Conservation (phyloP, 2,113 vertebrate genomes). For the Gymnorhina tibicen region DNA sequence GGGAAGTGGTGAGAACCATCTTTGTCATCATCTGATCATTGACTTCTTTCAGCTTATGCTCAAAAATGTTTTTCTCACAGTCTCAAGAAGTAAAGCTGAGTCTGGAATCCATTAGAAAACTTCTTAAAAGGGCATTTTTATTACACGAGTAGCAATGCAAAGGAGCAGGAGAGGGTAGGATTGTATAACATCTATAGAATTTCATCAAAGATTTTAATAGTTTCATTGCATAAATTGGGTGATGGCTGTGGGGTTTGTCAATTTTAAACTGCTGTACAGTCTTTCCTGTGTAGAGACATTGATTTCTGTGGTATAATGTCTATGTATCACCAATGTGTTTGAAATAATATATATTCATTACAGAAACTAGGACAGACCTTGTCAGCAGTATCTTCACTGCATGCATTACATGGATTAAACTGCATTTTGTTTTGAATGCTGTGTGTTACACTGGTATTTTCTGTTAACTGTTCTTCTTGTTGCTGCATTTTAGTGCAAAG, state of each 20-base stretch:
- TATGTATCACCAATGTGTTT: neutral
- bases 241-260: neutral
- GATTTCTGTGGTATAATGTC: neutral
- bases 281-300: neutral
- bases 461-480: conserved; percentile 3
- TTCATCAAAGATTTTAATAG: neutral
- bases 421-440: neutral
- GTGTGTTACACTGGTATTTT: neutral
- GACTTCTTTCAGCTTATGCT: neutral
- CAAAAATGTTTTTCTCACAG: neutral
- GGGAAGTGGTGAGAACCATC: neutral
- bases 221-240: neutral
- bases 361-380: neutral
- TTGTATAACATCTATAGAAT: neutral
- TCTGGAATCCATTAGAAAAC: neutral
- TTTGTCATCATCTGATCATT: neutral
- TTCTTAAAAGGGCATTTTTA: neutral
- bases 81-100: neutral
- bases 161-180: neutral
- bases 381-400: neutral
- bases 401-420: neutral
- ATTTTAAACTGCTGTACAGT: neutral
- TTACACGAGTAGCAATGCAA: neutral
- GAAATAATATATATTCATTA: neutral
- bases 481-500: conserved; percentile 81